Evolutionary conservation across 2,113 vertebrate genomes (phyloP).

Genomic region (Vulpes lagopus): DNA sequence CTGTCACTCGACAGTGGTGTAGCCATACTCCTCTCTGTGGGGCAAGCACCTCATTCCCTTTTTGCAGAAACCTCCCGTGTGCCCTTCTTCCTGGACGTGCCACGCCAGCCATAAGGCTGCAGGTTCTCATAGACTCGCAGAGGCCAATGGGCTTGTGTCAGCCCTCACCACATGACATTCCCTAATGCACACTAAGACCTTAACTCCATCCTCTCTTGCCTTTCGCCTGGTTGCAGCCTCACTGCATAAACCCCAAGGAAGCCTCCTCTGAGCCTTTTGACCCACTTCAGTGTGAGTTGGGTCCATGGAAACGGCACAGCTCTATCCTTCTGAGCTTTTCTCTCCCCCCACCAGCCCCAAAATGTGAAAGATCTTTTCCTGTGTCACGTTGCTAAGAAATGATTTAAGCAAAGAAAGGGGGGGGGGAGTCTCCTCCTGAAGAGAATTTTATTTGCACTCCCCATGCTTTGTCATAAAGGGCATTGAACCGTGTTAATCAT

Average conservation of each 20-base stretch:
- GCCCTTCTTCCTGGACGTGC: background rate
- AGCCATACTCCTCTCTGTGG: constrained; percentile 21
- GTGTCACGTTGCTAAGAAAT: constrained; percentile 64
- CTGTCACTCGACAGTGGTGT: constrained; percentile 23
- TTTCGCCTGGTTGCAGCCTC: background rate
- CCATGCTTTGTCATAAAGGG: constrained; percentile 78
- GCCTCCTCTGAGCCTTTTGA: constrained; percentile 37
- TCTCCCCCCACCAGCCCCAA: background rate
- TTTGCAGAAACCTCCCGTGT: background rate
- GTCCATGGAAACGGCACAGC: constrained; percentile 10
- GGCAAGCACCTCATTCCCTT: background rate
- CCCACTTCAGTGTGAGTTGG: background rate
- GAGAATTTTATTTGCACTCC: constrained; percentile 75
- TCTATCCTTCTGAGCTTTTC: background rate
- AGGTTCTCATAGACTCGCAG: background rate
- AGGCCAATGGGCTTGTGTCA: background rate
- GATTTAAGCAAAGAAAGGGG: constrained; percentile 41
- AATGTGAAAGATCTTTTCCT: constrained; percentile 48
- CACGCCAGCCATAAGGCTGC: background rate
- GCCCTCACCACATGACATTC: background rate
- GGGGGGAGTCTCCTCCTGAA: constrained; percentile 54
- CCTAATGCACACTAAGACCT: background rate
- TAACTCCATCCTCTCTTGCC: background rate
- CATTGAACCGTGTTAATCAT: constrained; percentile 76
- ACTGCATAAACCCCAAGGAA: background rate